Percentiles rank a stretch among this genome's conserved stretches.
Evolutionary conservation across 2,797 vertebrate genomes (phyloP).

Genomic region (Poecilia gillii): DNA sequence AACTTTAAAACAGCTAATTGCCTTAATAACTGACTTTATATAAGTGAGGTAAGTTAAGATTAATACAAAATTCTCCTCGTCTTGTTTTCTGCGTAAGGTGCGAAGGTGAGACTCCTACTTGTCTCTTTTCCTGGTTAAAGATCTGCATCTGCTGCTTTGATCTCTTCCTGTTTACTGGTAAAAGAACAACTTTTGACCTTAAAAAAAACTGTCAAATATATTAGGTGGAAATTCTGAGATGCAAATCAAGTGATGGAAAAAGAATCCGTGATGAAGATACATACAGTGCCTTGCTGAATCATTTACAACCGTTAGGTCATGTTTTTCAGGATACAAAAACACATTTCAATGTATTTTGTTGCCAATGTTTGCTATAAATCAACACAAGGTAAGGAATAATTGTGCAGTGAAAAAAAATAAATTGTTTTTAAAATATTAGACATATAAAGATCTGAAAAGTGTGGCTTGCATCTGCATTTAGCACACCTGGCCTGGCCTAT

Average conservation of each 20-base stretch:
- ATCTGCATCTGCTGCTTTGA: constrained; percentile 4
- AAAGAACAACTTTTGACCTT: constrained; percentile 4
- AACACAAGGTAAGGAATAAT: neutral
- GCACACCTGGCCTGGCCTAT: neutral
- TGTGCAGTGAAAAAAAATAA: neutral
- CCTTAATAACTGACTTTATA: neutral
- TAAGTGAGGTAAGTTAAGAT: neutral
- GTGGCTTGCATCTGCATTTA: neutral
- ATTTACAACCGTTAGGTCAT: neutral
- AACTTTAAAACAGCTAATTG: neutral
- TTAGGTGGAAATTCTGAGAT: constrained; percentile 5
- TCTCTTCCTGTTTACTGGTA: constrained; percentile 24
- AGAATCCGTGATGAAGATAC: neutral
- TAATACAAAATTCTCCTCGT: neutral
- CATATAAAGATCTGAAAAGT: neutral
- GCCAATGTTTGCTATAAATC: neutral
- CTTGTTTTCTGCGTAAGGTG: neutral
- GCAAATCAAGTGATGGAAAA: neutral
- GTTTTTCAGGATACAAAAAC: neutral
- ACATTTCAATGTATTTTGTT: neutral
- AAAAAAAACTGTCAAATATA: neutral
- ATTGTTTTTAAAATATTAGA: neutral
- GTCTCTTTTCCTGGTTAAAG: constrained; percentile 4
- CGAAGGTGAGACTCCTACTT: constrained; percentile 11
- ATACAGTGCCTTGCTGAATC: neutral